Base-by-base conservation (phyloP, 2,888 invertebrate genomes). In the Leptopilina drosophilae region DNA sequence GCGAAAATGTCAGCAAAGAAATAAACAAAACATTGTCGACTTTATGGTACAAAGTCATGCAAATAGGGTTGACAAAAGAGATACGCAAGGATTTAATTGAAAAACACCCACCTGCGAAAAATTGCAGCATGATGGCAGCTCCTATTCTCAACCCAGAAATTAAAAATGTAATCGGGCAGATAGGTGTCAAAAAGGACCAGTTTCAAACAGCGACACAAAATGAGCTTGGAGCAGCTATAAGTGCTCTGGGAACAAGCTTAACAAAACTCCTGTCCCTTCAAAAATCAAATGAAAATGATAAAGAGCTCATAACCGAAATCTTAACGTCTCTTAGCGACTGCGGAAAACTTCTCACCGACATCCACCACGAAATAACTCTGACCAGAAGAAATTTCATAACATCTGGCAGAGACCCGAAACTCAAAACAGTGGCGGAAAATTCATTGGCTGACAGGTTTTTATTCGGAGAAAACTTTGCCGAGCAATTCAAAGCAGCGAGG, bases 1-100 rank as follows among this genome's bases (percentile, higher is more conserved):
- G n/a, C 5, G 15, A n/a, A 9, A n/a, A 59, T 5, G n/a, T 59
- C n/a, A 59, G n/a, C 12, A 5, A 5, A 15, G n/a, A n/a, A n/a
- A 59, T 59, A 1, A 59, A 59, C 56, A 59, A 59, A 59, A 59
- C 56, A 15, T 15, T 59, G 7, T 1, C 56, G 56, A 59, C 15
- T n/a, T 4, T 59, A n/a, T 59, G 56, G 56, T n/a, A 59, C n/a
- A 59, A 59, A 59, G n/a, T 59, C 6, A 59, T 59, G 56, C 56
- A 59, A n/a, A 59, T 59, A 14, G 56, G 56, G 5, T n/a, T 59
- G n/a, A n/a, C 56, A 59, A 65, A 65, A 65, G 65, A 65, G 12
- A 7, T 42, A 26, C 33, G 33, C 14, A 65, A 65, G 42, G 65
- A 65, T n/a, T 42, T 65, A 8, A 65, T 65, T 5, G 65, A 65